Evolutionary conservation across 2,797 vertebrate genomes (phyloP).

Genomic region (Valencia hispanica): DNA sequence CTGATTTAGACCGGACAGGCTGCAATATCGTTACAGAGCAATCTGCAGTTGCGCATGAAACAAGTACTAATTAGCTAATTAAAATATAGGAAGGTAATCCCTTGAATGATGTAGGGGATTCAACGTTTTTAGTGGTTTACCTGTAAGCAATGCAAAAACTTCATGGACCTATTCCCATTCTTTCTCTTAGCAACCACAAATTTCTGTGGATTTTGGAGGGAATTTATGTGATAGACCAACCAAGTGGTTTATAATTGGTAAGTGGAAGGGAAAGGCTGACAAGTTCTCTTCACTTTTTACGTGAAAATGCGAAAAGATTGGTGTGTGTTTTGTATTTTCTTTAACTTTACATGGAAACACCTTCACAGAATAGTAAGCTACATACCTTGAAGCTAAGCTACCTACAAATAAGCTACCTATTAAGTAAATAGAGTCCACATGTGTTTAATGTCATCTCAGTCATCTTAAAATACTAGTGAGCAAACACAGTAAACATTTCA

Average conservation of each 20-base stretch:
- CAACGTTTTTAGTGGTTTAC: background rate
- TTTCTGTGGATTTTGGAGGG: background rate
- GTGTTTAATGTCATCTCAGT: background rate
- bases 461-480: background rate
- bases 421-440: background rate
- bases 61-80: background rate
- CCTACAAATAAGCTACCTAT: background rate
- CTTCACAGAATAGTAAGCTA: too few relatives aligned
- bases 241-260: background rate
- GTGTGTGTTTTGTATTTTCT: background rate
- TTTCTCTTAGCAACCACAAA: background rate
- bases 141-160: background rate
- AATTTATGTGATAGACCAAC: background rate
- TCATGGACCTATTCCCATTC: too few relatives aligned
- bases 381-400: too few relatives aligned
- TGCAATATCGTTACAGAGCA: conserved; percentile 20
- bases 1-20: conserved; percentile 27
- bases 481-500: background rate
- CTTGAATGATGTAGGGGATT: background rate
- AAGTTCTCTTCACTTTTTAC: too few relatives aligned
- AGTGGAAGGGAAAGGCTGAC: background rate
- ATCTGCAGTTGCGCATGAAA: background rate
- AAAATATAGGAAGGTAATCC: background rate
- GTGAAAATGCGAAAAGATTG: background rate
- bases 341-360: background rate